These are phyloP conservation scores for Lasius platythorax DNA, from an alignment of 2,888 invertebrate species.

Conservation along the genomic window DNA sequence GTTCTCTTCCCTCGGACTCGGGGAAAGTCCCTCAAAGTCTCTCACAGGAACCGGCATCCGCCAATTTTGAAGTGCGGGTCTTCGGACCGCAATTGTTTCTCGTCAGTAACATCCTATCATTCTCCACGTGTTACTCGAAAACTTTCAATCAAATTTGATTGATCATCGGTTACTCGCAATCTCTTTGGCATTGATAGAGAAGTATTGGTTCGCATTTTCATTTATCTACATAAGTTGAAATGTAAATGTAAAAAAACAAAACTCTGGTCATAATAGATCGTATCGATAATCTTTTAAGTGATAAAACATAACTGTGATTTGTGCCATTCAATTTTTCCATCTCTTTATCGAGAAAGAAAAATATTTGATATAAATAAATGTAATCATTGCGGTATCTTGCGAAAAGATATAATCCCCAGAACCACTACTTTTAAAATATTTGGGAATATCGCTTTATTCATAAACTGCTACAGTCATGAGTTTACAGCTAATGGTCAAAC, in stretches of 20 bases:
- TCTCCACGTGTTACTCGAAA: conserved; percentile 43
- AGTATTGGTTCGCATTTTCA: background rate
- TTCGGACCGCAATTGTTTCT: conserved; percentile 68
- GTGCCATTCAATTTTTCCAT: background rate
- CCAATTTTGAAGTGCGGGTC: conserved; percentile 56
- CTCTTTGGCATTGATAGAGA: background rate
- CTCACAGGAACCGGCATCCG: conserved; percentile 49
- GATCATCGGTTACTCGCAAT: conserved; percentile 41
- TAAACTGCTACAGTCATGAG: background rate
- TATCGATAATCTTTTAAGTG: background rate
- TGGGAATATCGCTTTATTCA: background rate
- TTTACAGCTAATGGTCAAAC: conserved; percentile 36
- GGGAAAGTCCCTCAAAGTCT: conserved; percentile 40
- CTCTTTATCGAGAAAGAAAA: background rate
- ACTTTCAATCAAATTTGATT: conserved; percentile 63
- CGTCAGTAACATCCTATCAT: conserved; percentile 32
- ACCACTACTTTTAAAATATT: background rate
- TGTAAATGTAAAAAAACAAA: background rate
- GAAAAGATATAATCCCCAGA: background rate
- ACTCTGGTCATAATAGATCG: background rate
- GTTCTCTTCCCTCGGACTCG: conserved; percentile 67
- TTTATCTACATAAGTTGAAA: conserved; percentile 2
- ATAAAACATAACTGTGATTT: background rate
- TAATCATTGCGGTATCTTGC: background rate
- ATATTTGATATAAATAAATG: conserved; percentile 21